Evolutionary conservation across 2,797 vertebrate genomes (phyloP), one percentile per base, ranked within the genome.

Genomic region (Lophura swinhoii): DNA sequence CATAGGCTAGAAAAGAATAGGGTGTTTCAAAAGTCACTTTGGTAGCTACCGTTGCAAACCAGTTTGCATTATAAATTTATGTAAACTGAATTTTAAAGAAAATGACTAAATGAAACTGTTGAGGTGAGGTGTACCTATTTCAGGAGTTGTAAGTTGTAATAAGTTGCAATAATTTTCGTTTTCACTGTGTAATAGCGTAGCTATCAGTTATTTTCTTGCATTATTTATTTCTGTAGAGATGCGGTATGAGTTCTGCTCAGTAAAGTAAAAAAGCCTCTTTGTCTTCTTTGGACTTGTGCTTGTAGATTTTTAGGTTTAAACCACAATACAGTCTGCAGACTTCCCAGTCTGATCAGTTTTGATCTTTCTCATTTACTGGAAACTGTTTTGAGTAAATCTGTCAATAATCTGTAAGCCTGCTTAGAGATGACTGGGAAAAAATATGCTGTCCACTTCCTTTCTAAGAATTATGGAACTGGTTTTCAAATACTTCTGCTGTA

Each of bases 221-320:
- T 91, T 93, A 64, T 87, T 95, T 84, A 22, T 72, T 90, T 96
- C 62, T 81, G 70, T 55, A 76, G 89, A 96, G 86, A 93, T 96
- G 93, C 84, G 68, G 92, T 96, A 88, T 96, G 96, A 91, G 93
- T 93, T 96, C 96, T 96, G 89, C 71, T 70, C 95, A 90, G 82
- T 89, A 83, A 39, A 12, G 60, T 62, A 59, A 10, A 62, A 62
- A 60, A 26, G 80, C 86, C 53, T 96, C 87, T 94, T 95, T 76
- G 53, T 20, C 76, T 91, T 91, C 84, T 96, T 96, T 96, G 94
- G 92, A 96, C 94, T 97, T 97, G 96, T 87, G 29, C 74, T 91
- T 96, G 91, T 68, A 96, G 66, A 39, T 33, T 75, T 85, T 71
- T 81, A 51, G 58, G 78, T 88, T 96, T 87, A 96, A 95, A 84